These are phyloP conservation scores for Anser brachyrhynchus DNA, from an alignment of 2,113 vertebrate genomes.

Conservation along the genomic window DNA sequence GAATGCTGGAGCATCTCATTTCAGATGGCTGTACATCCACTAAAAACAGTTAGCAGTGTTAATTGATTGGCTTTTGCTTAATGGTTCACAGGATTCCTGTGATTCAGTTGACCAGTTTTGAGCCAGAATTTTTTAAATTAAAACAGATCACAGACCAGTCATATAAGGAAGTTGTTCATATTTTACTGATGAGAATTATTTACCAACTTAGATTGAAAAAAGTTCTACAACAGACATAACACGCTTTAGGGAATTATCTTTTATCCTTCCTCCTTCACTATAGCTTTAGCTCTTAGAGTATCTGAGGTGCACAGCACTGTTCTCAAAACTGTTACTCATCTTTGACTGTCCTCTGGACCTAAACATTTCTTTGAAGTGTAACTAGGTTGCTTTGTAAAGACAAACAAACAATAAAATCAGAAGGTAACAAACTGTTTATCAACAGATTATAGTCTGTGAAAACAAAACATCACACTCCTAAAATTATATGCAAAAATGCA, in stretches of 20 bases:
- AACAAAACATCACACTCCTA: neutral
- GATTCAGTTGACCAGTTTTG: neutral
- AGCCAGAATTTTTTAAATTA: neutral
- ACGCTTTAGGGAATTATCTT: neutral
- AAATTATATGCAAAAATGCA: neutral
- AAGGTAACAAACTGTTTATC: neutral
- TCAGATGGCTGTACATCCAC: neutral
- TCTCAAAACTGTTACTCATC: neutral
- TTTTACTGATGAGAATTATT: neutral
- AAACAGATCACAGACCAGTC: neutral
- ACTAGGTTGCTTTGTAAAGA: neutral
- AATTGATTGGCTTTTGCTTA: neutral
- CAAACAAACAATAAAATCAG: neutral
- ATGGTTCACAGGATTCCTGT: neutral
- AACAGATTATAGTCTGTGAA: neutral
- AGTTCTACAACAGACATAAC: neutral
- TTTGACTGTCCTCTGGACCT: neutral
- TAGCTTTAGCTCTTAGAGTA: too few relatives aligned
- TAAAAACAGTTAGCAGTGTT: neutral
- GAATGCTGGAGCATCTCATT: neutral
- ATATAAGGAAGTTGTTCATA: neutral
- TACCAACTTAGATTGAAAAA: neutral
- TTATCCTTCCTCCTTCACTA: neutral
- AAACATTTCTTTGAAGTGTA: neutral
- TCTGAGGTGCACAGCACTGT: neutral